Evolutionary conservation across 2,797 vertebrate genomes (phyloP).

Genomic region (Gambelia wislizenii): DNA sequence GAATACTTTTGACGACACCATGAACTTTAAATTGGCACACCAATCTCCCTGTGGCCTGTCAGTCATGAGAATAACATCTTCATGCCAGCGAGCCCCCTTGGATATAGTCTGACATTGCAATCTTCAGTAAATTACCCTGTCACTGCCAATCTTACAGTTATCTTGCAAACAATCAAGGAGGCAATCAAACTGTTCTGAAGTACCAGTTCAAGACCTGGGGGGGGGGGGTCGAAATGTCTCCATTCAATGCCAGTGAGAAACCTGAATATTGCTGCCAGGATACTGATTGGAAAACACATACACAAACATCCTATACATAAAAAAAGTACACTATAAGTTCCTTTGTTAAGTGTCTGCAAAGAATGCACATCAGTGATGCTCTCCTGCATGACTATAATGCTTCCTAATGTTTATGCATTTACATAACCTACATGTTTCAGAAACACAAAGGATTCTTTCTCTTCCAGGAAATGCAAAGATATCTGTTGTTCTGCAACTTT

Average conservation of each 20-base stretch:
- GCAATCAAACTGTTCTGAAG: constrained; percentile 83
- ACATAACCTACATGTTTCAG: background rate
- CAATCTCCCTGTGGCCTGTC: constrained; percentile 79
- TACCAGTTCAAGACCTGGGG: constrained; percentile 77
- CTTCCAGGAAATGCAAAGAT: background rate
- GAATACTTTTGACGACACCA: constrained; percentile 66
- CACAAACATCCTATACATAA: constrained; percentile 43
- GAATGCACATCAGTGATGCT: background rate
- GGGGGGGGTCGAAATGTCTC: constrained; percentile 73
- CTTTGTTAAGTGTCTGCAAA: constrained; percentile 26
- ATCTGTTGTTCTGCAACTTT: background rate
- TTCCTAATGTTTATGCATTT: background rate
- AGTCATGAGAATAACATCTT: constrained; percentile 80
- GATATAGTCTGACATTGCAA: constrained; percentile 83
- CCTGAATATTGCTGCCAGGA: constrained; percentile 43
- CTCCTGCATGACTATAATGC: rapidly evolving
- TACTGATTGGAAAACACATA: constrained; percentile 49
- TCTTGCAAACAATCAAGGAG: constrained; percentile 85
- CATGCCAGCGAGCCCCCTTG: constrained; percentile 75
- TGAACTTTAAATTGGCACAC: constrained; percentile 79
- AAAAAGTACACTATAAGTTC: constrained; percentile 19
- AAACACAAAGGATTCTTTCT: background rate
- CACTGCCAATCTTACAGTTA: constrained; percentile 84
- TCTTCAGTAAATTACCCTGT: constrained; percentile 86
- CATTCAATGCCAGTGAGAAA: constrained; percentile 63